These are phyloP conservation scores for Stichodactyla mertensii DNA, from an alignment of 64 coral and sea anemone species.

Conservation along the genomic window DNA sequence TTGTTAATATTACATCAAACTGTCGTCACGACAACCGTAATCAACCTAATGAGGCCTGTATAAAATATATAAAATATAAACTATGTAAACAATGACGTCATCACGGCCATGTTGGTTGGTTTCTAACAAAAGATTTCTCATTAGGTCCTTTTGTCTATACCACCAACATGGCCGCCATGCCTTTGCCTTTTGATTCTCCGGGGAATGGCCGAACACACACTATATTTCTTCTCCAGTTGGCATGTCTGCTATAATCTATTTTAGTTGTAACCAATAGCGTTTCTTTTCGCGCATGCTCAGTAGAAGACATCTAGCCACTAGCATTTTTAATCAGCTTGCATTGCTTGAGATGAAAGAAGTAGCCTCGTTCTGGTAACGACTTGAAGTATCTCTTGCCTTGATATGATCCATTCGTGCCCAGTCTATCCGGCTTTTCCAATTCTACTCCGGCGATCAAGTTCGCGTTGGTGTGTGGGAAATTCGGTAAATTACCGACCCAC, in stretches of 20 bases:
- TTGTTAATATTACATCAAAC: background rate
- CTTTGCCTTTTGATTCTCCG: too few species aligned
- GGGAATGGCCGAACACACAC: too few species aligned
- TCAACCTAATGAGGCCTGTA: background rate
- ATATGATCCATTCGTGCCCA: constrained; percentile 92
- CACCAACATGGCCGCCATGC: too few species aligned
- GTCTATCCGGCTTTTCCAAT: constrained; percentile 62
- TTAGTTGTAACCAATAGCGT: background rate
- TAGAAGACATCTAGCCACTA: background rate
- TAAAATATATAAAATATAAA: background rate
- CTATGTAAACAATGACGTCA: too few species aligned
- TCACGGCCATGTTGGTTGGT: too few species aligned
- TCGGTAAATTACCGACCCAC: constrained; percentile 85
- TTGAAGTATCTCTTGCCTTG: constrained; percentile 71
- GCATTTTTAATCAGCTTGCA: constrained; percentile 66
- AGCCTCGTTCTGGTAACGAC: constrained; percentile 73
- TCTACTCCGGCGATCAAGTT: constrained; percentile 90
- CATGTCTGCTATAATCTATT: too few species aligned
- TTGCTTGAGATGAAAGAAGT: constrained; percentile 84
- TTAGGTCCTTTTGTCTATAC: too few species aligned
- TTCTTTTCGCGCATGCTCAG: background rate
- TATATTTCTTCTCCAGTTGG: background rate
- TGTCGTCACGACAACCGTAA: background rate
- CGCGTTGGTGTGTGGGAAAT: constrained; percentile 52
- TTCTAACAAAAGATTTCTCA: too few species aligned